These are phyloP conservation scores for Chrysotoxum bicinctum DNA, from an alignment of 2,888 invertebrate species.

Conservation along the genomic window DNA sequence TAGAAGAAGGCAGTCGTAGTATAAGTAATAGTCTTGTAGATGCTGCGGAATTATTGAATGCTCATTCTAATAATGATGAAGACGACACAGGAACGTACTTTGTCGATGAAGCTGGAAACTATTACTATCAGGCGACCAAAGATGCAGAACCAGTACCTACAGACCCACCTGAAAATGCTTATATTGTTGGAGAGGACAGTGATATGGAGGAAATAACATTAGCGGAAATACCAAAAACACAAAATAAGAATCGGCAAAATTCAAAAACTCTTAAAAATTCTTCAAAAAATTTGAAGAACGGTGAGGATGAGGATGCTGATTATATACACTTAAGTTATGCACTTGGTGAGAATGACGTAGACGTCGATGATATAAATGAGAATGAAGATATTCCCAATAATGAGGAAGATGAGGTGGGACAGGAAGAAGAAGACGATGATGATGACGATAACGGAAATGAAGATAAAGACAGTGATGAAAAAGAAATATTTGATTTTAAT, in stretches of 20 bases:
- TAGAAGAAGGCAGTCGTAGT: slow-evolving; percentile 83
- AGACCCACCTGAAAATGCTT: slow-evolving; percentile 83
- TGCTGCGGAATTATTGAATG: slow-evolving; percentile 29
- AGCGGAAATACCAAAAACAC: neutral
- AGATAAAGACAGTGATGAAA: slow-evolving; percentile 86
- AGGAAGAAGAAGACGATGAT: slow-evolving; percentile 77
- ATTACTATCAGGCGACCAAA: slow-evolving; percentile 89
- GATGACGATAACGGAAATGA: slow-evolving; percentile 76
- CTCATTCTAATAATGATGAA: slow-evolving; percentile 72
- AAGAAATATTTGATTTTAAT: slow-evolving; percentile 75
- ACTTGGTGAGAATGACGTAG: slow-evolving; percentile 84
- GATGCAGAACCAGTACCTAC: slow-evolving; percentile 86
- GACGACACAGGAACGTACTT: slow-evolving; percentile 88
- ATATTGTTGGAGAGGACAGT: slow-evolving; percentile 48
- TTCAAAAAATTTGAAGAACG: slow-evolving; percentile 10
- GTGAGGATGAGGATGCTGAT: slow-evolving; percentile 62
- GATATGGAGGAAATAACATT: slow-evolving; percentile 35
- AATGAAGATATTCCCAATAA: slow-evolving; percentile 77
- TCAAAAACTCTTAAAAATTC: neutral
- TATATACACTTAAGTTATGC: slow-evolving; percentile 85
- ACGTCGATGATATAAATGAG: slow-evolving; percentile 83
- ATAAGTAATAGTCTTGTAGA: slow-evolving; percentile 44
- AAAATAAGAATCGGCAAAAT: neutral
- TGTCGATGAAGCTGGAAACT: slow-evolving; percentile 91
- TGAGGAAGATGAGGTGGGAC: neutral